Conservation (phyloP, 2,888 invertebrate genomes). For the Drepanosiphum platanoidis region DNA sequence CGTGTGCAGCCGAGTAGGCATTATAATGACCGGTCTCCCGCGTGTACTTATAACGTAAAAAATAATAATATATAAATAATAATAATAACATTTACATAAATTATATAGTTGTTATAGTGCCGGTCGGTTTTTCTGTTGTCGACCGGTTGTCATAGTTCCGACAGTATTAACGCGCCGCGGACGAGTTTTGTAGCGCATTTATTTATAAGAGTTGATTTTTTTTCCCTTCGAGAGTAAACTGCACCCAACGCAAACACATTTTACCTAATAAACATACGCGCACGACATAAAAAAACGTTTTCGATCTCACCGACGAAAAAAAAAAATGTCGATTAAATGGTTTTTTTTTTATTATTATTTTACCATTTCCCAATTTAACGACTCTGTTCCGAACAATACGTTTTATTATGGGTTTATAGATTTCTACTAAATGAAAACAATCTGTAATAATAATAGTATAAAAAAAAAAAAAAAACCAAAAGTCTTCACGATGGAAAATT, state of each 20-base stretch:
- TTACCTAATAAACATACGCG: not conserved
- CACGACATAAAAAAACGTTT: not conserved
- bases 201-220: not conserved
- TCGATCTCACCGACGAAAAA: constrained; percentile 8
- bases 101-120: not conserved
- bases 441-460: too few species aligned
- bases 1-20: not conserved
- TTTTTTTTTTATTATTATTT: not conserved
- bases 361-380: not conserved
- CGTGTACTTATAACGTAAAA: too few species aligned
- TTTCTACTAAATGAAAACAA: constrained; percentile 17
- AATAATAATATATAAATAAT: too few species aligned
- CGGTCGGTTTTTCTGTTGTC: not conserved
- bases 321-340: not conserved
- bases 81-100: not conserved
- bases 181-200: not conserved
- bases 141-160: not conserved
- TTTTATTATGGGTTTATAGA: not conserved
- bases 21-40: not conserved
- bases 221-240: not conserved
- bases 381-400: not conserved
- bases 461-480: too few species aligned
- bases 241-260: too few species aligned
- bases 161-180: not conserved
- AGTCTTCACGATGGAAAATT: too few species aligned